Evolutionary conservation across 1,140 invertebrate species (phyloP).

Genomic region (Paramacrobiotus metropolitanus): DNA sequence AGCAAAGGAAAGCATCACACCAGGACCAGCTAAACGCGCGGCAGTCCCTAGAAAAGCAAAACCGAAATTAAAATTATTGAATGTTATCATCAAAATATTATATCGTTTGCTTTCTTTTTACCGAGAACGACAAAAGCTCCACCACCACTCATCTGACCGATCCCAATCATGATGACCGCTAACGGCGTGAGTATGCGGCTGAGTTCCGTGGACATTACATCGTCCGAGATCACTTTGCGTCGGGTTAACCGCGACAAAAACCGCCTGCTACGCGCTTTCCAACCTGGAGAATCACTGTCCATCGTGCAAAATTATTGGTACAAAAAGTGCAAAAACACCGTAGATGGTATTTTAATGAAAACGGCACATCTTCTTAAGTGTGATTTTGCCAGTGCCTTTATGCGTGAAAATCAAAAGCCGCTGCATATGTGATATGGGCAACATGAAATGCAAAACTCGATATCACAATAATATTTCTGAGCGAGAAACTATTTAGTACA

Average conservation of each 20-base stretch:
- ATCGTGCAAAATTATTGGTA: too few relatives aligned
- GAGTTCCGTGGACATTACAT: not conserved
- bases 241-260: not conserved
- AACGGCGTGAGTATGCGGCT: not conserved
- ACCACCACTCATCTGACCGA: not conserved
- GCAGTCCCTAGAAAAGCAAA: not conserved
- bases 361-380: too few relatives aligned
- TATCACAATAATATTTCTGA: too few relatives aligned
- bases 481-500: too few relatives aligned
- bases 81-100: too few relatives aligned
- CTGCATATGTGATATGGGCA: too few relatives aligned
- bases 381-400: too few relatives aligned
- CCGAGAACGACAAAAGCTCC: constrained; percentile 2
- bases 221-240: not conserved
- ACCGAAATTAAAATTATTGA: not conserved
- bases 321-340: too few relatives aligned
- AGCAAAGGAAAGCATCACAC: not conserved
- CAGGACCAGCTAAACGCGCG: not conserved
- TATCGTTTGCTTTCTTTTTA: not conserved
- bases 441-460: too few relatives aligned
- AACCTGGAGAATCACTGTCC: too few relatives aligned
- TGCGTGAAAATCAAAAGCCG: too few relatives aligned
- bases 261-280: not conserved
- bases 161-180: not conserved
- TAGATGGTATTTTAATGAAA: too few relatives aligned